Percentiles rank a stretch among this genome's conserved stretches.
phyloP scores from a whole-genome alignment of 1,140 invertebrate genomes.

The Nasonia vitripennis region DNA sequence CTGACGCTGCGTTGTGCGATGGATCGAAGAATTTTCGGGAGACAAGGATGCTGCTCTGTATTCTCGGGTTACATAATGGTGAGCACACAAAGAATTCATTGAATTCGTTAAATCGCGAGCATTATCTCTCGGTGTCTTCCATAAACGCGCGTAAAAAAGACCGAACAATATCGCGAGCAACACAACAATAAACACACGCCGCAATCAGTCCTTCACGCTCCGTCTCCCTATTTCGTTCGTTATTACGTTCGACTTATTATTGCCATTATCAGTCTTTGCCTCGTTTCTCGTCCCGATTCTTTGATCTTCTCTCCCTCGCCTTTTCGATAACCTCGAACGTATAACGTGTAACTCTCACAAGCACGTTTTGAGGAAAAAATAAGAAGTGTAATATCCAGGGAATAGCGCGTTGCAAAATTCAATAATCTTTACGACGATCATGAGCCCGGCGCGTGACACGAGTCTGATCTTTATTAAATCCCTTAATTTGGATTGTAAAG shows the following conservation, averaged over 20 bases:
- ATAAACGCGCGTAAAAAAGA: no score
- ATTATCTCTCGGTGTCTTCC: no score
- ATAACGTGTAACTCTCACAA: background rate
- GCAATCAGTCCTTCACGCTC: no score
- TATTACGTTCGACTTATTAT: background rate
- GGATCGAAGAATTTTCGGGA: no score
- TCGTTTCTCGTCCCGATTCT: constrained; percentile 5
- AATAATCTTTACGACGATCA: constrained; percentile 5
- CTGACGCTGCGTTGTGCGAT: no score
- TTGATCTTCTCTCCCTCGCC: background rate
- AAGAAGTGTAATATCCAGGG: background rate
- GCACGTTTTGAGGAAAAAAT: background rate
- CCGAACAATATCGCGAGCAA: no score
- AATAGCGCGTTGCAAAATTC: background rate
- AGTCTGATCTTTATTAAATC: background rate
- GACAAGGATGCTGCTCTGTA: no score
- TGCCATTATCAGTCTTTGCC: constrained; percentile 4
- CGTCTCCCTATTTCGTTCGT: no score
- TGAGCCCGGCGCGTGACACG: background rate
- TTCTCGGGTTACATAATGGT: no score
- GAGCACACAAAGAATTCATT: no score
- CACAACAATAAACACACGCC: no score
- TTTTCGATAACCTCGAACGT: constrained; percentile 23
- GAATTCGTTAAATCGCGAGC: no score
- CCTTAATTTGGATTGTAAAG: constrained; percentile 10